Evolutionary conservation across 1,140 invertebrate genomes (phyloP).

Genomic region (Temnothorax curvispinosus): DNA sequence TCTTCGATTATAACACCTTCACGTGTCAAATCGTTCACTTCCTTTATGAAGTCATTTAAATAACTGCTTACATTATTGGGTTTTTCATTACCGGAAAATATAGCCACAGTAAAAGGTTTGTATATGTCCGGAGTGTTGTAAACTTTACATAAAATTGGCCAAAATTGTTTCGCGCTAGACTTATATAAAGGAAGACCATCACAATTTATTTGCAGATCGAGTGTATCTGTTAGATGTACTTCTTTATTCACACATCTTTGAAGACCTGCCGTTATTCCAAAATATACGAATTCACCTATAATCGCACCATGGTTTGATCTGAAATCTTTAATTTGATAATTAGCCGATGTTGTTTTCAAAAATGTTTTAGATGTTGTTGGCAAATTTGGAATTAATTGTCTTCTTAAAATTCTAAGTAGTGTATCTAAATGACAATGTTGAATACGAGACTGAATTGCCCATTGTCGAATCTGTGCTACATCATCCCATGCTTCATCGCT

Average conservation of each 20-base stretch:
- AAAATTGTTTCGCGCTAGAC: not conserved
- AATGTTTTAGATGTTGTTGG: slow-evolving; percentile 4
- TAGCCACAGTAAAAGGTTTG: not conserved
- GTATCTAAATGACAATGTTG: not conserved
- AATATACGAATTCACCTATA: not conserved
- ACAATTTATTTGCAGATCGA: not conserved
- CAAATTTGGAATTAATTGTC: not conserved
- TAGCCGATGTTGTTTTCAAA: not conserved
- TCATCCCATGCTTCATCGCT: not conserved
- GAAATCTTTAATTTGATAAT: slow-evolving; percentile 1
- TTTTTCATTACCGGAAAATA: not conserved
- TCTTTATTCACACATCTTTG: not conserved
- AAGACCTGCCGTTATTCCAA: not conserved
- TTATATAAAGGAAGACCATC: not conserved
- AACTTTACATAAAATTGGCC: not conserved
- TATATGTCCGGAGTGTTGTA: not conserved
- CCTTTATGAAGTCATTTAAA: not conserved
- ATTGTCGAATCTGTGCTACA: not conserved
- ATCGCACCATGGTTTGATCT: not conserved
- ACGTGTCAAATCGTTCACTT: not conserved
- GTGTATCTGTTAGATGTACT: not conserved
- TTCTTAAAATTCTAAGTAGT: not conserved
- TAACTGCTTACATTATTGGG: not conserved
- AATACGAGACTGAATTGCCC: not conserved
- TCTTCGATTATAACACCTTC: not conserved